Percentiles rank a stretch among this genome's conserved stretches.
Evolutionary conservation across 2,797 vertebrate genomes (phyloP).

Genomic region (Argya squamiceps): DNA sequence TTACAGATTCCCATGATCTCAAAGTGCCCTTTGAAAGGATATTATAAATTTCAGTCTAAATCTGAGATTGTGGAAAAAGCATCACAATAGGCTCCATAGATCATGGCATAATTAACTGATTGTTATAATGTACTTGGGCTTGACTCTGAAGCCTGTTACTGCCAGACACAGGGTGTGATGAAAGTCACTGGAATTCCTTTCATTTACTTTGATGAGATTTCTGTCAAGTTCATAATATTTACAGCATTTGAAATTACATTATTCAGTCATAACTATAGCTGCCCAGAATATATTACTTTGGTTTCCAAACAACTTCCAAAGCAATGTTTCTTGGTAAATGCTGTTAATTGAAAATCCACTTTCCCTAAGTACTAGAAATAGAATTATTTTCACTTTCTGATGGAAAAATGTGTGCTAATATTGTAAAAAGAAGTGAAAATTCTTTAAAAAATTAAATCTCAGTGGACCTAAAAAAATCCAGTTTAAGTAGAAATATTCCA

Average conservation of each 20-base stretch:
- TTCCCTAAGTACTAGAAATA: background rate
- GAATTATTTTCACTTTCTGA: background rate
- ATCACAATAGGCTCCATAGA: background rate
- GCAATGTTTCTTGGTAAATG: background rate
- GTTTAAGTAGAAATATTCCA: background rate
- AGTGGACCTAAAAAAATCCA: background rate
- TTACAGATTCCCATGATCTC: background rate
- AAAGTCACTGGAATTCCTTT: background rate
- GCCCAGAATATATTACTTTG: background rate
- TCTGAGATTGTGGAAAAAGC: background rate
- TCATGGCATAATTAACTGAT: background rate
- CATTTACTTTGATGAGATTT: background rate
- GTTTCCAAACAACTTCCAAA: background rate
- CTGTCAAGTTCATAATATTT: background rate
- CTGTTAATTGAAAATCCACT: background rate
- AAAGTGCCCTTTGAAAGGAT: background rate
- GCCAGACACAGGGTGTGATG: background rate
- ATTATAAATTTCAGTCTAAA: background rate
- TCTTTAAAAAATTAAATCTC: background rate
- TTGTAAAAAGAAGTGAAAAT: rapidly evolving
- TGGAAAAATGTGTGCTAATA: background rate
- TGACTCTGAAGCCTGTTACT: background rate
- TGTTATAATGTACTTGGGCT: background rate
- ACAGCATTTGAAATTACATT: background rate
- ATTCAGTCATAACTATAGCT: background rate